These are phyloP conservation scores for Nematopogon swammerdamellus DNA, from an alignment of 2,888 invertebrate species.

Conservation along the genomic window DNA sequence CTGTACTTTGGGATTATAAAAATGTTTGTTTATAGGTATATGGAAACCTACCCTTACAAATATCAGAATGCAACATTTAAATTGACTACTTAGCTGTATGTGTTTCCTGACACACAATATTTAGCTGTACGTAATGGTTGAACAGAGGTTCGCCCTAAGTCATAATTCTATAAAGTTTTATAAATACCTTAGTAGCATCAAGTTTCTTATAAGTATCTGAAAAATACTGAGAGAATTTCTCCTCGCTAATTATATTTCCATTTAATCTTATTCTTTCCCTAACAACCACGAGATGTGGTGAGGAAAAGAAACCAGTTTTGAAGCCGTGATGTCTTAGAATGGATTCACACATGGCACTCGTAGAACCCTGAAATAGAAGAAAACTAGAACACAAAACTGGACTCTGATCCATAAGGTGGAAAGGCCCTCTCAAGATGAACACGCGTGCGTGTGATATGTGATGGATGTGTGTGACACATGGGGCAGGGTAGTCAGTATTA, in stretches of 20 bases:
- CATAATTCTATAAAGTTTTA: not conserved
- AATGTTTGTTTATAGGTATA: no score
- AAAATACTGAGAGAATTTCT: slow-evolving; percentile 75
- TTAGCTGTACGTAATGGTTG: no score
- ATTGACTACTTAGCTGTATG: no score
- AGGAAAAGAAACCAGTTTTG: slow-evolving; percentile 92
- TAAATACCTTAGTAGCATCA: slow-evolving; percentile 27
- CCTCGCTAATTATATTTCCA: slow-evolving; percentile 72
- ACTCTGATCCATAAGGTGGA: not conserved
- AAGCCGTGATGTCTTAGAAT: slow-evolving; percentile 81
- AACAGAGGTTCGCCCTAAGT: no score
- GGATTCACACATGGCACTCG: slow-evolving; percentile 89
- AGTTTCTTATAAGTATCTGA: slow-evolving; percentile 74
- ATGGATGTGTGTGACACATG: no score
- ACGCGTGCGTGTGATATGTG: no score
- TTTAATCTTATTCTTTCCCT: slow-evolving; percentile 89
- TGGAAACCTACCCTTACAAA: no score
- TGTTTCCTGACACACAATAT: no score
- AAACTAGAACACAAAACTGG: slow-evolving; percentile 1
- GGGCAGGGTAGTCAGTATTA: no score
- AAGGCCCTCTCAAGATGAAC: no score
- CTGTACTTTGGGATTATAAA: no score
- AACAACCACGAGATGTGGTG: slow-evolving; percentile 91
- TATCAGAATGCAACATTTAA: no score
- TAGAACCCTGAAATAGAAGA: slow-evolving; percentile 65